Evolutionary conservation across 2,888 invertebrate species (phyloP).

Genomic region (Crossocerus cetratus): DNA sequence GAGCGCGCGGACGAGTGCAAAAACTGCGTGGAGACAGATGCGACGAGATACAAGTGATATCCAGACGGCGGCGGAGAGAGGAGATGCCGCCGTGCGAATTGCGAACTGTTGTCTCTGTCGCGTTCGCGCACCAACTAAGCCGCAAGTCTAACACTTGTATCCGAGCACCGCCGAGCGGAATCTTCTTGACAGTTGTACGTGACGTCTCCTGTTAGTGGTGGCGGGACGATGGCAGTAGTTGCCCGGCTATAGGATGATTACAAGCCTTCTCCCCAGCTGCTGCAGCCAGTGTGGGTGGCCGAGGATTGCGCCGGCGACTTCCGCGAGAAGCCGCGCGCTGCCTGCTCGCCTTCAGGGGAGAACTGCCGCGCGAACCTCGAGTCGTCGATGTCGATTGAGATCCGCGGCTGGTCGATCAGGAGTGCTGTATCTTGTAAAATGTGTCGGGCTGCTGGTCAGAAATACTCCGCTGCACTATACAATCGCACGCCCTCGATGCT

Average conservation of each 20-base stretch:
- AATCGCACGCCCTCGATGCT: too few species aligned
- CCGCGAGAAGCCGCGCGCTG: slow-evolving; percentile 11
- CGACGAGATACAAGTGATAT: too few species aligned
- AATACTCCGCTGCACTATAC: too few species aligned
- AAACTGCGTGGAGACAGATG: too few species aligned
- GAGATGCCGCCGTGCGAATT: slow-evolving; percentile 54
- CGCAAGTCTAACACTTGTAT: slow-evolving; percentile 27
- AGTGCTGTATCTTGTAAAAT: too few species aligned
- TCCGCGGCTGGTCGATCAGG: too few species aligned
- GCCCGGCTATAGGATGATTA: slow-evolving; percentile 34
- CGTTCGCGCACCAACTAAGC: slow-evolving; percentile 38
- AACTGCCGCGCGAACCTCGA: not conserved
- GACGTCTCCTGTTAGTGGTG: not conserved
- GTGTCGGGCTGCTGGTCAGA: too few species aligned
- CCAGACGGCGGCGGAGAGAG: not conserved
- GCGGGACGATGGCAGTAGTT: not conserved
- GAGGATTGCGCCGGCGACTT: slow-evolving; percentile 11
- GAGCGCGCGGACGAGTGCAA: too few species aligned
- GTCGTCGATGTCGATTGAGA: too few species aligned
- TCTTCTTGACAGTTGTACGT: slow-evolving; percentile 18
- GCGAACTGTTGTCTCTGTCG: slow-evolving; percentile 30
- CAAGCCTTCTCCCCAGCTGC: slow-evolving; percentile 9
- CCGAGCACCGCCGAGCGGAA: slow-evolving; percentile 15
- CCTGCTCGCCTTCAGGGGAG: not conserved
- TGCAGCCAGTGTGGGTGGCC: slow-evolving; percentile 10